A percentile compares a stretch with the other conserved stretches of the same genome.
These are phyloP conservation scores for Clytia hemisphaerica DNA, from an alignment of 30 jellyfish, hydroid and myxozoan genomes.

Conservation along the genomic window DNA sequence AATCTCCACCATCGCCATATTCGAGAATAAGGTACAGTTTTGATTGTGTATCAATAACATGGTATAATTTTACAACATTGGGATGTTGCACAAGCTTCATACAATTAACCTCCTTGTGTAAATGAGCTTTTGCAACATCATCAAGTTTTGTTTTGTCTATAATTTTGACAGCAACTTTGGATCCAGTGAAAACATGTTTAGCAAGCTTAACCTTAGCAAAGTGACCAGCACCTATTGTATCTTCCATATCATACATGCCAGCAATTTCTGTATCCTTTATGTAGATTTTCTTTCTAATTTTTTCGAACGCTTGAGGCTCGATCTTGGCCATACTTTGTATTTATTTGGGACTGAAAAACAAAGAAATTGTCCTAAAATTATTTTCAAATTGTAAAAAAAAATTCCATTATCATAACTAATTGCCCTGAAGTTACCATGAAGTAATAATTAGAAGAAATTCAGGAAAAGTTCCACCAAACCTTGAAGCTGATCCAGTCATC, in stretches of 20 bases:
- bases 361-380: too few relatives aligned
- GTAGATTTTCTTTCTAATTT: too few relatives aligned
- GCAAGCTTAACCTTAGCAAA: conserved; percentile 96
- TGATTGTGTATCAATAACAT: conserved; percentile 86
- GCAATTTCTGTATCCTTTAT: conserved; percentile 74
- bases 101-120: conserved; percentile 83
- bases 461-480: too few relatives aligned
- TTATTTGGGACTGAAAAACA: too few relatives aligned
- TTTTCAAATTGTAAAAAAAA: too few relatives aligned
- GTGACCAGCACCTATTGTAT: conserved; percentile 92
- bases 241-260: conserved; percentile 86
- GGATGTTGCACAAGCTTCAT: conserved; percentile 98
- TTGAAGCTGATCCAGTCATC: too few relatives aligned
- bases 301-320: too few relatives aligned
- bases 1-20: conserved; percentile 97
- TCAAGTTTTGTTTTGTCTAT: conserved; percentile 88
- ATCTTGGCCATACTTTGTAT: too few relatives aligned
- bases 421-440: too few relatives aligned
- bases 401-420: too few relatives aligned
- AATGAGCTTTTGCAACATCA: conserved; percentile 85
- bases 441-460: too few relatives aligned
- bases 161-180: conserved; percentile 91
- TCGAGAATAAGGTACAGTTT: conserved; percentile 87
- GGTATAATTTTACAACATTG: conserved; percentile 84
- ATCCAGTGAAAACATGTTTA: conserved; percentile 96